phyloP scores from a whole-genome alignment of 2,888 invertebrate species.

The Agrochola litura region DNA sequence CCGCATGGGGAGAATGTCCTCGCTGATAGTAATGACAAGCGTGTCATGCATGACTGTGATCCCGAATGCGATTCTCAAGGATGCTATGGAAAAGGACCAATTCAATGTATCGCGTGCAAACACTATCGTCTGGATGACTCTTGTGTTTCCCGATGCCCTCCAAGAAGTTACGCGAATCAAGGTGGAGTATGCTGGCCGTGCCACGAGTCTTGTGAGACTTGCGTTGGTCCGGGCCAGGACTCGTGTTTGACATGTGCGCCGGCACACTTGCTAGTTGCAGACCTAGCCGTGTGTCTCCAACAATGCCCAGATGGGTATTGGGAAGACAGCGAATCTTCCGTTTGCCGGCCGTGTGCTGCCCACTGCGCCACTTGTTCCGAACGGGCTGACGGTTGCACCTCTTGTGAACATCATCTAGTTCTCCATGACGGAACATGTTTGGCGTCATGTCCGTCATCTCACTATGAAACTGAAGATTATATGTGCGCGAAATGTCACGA shows the following conservation, averaged over 20 bases:
- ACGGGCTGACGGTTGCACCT: slow-evolving; percentile 95
- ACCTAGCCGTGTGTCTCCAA: slow-evolving; percentile 96
- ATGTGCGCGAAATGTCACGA: slow-evolving; percentile 95
- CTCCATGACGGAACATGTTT: slow-evolving; percentile 95
- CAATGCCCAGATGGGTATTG: slow-evolving; percentile 97
- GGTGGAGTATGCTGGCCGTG: slow-evolving; percentile 96
- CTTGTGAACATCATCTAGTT: slow-evolving; percentile 96
- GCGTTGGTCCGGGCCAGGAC: slow-evolving; percentile 96
- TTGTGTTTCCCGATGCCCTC: slow-evolving; percentile 96
- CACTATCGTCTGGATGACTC: slow-evolving; percentile 95
- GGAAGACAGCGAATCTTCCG: slow-evolving; percentile 93
- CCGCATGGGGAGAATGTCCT: slow-evolving; percentile 91
- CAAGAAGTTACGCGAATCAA: slow-evolving; percentile 95
- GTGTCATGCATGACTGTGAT: slow-evolving; percentile 94
- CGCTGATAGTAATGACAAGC: slow-evolving; percentile 91
- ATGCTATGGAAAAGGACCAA: slow-evolving; percentile 96
- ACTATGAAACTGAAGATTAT: slow-evolving; percentile 96
- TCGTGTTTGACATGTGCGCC: slow-evolving; percentile 96
- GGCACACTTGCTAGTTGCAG: slow-evolving; percentile 95
- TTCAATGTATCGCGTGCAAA: slow-evolving; percentile 95
- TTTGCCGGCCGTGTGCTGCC: slow-evolving; percentile 96
- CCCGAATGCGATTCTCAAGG: slow-evolving; percentile 96
- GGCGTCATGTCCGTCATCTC: slow-evolving; percentile 95
- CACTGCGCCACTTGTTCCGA: slow-evolving; percentile 97
- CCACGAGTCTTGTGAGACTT: slow-evolving; percentile 97